A percentile compares a stretch with the other conserved stretches of the same genome.
Evolutionary conservation across 2,113 vertebrate genomes (phyloP).

Genomic region (Syrrhaptes paradoxus): DNA sequence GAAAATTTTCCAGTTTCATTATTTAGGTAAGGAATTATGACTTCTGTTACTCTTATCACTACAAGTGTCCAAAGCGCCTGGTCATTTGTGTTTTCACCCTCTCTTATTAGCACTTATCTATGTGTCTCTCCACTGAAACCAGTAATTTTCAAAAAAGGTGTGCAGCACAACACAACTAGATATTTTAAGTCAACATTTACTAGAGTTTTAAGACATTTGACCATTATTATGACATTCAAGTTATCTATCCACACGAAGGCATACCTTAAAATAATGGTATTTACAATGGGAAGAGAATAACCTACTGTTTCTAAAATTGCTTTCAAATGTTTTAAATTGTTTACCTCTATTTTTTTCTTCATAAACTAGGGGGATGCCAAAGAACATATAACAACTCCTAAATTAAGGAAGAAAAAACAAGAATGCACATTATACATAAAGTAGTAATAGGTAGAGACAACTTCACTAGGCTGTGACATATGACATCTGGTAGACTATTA

Average conservation of each 20-base stretch:
- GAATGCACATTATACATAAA: conserved; percentile 17
- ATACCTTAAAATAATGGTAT: not conserved
- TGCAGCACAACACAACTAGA: not conserved
- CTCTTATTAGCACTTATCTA: not conserved
- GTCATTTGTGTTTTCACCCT: not conserved
- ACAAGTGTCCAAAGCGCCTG: rapidly evolving
- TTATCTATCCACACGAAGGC: not conserved
- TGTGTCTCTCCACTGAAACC: not conserved
- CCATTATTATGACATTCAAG: not conserved
- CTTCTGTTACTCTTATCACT: not conserved
- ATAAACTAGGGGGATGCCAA: not conserved
- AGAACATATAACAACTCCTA: conserved; percentile 16
- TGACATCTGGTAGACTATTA: conserved; percentile 68
- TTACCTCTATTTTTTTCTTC: not conserved
- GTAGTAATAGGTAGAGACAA: conserved; percentile 53
- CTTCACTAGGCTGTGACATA: conserved; percentile 57
- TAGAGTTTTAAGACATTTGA: not conserved
- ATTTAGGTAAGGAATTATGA: not conserved
- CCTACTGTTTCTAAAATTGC: not conserved
- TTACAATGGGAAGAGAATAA: not conserved
- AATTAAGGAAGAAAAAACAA: conserved; percentile 52
- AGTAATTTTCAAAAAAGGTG: not conserved
- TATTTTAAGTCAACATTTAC: not conserved
- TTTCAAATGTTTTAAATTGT: not conserved
- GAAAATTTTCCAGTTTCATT: not conserved